Conservation (phyloP, 37 sponge, comb jelly and placozoan genomes). For the Spongilla lacustris region DNA sequence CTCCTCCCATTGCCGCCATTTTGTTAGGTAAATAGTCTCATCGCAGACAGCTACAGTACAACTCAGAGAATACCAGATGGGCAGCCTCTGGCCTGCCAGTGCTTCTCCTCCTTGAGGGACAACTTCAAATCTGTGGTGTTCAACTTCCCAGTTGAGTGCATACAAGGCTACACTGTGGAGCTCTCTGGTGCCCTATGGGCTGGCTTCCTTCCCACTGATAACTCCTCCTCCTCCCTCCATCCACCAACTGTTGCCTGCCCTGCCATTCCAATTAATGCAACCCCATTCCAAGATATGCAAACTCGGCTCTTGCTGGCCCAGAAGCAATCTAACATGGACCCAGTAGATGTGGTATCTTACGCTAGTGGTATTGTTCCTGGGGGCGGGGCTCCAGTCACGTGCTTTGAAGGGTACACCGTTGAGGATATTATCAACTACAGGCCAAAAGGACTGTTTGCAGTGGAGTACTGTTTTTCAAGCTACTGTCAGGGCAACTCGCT, state of each 20-base stretch:
- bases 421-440: constrained; percentile 30
- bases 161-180: constrained; percentile 63
- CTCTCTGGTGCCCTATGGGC: constrained; percentile 64
- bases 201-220: constrained; percentile 36
- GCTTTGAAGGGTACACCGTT: constrained; percentile 32
- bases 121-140: background rate
- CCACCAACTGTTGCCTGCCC: constrained; percentile 26
- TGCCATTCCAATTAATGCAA: constrained; percentile 12
- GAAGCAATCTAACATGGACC: constrained; percentile 12
- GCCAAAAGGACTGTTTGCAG: constrained; percentile 18
- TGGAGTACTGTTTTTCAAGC: constrained; percentile 61
- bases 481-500: constrained; percentile 46
- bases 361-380: constrained; percentile 49
- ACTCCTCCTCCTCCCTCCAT: background rate
- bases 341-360: constrained; percentile 74
- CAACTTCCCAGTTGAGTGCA: constrained; percentile 19
- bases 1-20: background rate
- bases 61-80: constrained; percentile 68
- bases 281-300: background rate
- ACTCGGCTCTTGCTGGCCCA: background rate
- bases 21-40: constrained; percentile 20
- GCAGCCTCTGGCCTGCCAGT: constrained; percentile 70
- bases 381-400: constrained; percentile 69
- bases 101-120: constrained; percentile 15
- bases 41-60: constrained; percentile 5